Evolutionary conservation across 1,140 invertebrate genomes (phyloP), one percentile per base, ranked within the genome.

Genomic region (Acarapis woodi): DNA sequence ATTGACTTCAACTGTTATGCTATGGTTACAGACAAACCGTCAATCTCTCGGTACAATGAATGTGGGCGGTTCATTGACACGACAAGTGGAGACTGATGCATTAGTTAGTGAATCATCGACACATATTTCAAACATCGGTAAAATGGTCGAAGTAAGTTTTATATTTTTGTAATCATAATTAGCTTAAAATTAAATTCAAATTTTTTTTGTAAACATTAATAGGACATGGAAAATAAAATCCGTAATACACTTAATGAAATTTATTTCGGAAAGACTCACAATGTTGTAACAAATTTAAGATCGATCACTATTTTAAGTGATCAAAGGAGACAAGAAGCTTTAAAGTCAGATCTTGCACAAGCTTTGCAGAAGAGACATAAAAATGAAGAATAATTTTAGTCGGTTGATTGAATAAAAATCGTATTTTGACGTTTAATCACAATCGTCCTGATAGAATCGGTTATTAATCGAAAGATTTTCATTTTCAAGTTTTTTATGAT

Each of bases 181-280:
- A 1, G 24, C 20, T 3, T 6, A 18, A 15, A 34, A 20, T 38
- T 10, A 10, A 21, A 30, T 37, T 35, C 6, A 20, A 32, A n/a
- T 32, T 33, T 4, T 23, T n/a, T 31, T 9, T 35, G 34, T 37
- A 39, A 10, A 71, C 37, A 78, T 71, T 78, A 83, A 0, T 75
- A 96, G 60, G 90, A 99, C 47, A 93, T 96, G 83, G 93, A 99
- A 53, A 97, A 94, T 55, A 97, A 96, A 66, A 97, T 97, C 50
- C 67, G 90, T 45, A 87, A 82, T 51, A 94, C 85, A 1, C 60
- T 99, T 35, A 96, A 94, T 53, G 83, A 94, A 60, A 94, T 99
- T 46, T 99, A 99, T 59, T 97, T 97, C 63, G 80, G 87, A 47
- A 99, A 99, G 62, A 97, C 88, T 12, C 83, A 80, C 54, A 83